A percentile compares a stretch with the other conserved stretches of the same genome.
Conservation (phyloP, 1,140 invertebrate species). For the Onthophagus taurus region DNA sequence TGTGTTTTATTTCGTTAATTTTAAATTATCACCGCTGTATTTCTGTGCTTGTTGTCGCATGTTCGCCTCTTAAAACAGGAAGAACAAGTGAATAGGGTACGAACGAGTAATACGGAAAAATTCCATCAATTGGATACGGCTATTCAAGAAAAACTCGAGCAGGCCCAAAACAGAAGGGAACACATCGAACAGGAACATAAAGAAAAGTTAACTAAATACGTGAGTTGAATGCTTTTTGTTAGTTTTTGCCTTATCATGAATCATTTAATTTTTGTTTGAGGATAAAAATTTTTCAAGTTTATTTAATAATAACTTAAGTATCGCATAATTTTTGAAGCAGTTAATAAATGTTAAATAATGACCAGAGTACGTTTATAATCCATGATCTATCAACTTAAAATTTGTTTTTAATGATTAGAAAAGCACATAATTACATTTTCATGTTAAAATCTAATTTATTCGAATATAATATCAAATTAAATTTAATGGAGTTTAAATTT, state of each 20-base stretch:
- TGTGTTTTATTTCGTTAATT: background rate
- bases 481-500: no score
- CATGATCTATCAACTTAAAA: no score
- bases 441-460: no score
- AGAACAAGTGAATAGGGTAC: slow-evolving; percentile 60
- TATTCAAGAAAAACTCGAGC: slow-evolving; percentile 63
- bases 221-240: slow-evolving; percentile 42
- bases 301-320: no score
- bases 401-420: no score
- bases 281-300: slow-evolving; percentile 4
- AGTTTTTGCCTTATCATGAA: slow-evolving; percentile 2
- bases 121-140: slow-evolving; percentile 55
- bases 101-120: slow-evolving; percentile 51
- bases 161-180: slow-evolving; percentile 57
- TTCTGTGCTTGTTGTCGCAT: slow-evolving; percentile 14
- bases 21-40: slow-evolving; percentile 2
- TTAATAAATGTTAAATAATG: no score
- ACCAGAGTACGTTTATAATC: no score
- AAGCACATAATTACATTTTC: no score
- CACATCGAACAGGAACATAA: slow-evolving; percentile 60
- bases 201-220: slow-evolving; percentile 65
- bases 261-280: background rate
- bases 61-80: slow-evolving; percentile 43
- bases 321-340: no score
- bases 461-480: no score